Conservation (phyloP, 2,113 vertebrate species). For the Tretioscincus oriximinensis region DNA sequence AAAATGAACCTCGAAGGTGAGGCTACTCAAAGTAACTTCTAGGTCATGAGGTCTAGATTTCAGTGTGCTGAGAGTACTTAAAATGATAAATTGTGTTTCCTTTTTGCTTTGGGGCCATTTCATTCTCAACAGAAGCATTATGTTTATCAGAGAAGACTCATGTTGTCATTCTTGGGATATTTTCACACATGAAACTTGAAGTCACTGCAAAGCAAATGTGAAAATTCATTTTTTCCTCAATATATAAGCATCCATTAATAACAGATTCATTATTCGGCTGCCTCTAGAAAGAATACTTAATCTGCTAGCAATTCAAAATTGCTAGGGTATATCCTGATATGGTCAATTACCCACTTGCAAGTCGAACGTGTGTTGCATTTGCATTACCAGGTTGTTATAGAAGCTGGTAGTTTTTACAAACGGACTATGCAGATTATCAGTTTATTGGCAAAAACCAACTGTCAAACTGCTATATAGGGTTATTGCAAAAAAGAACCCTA, state of each 20-base stretch:
- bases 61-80: conserved; percentile 50
- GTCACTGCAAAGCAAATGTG: not conserved
- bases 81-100: conserved; percentile 5
- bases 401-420: too few species aligned
- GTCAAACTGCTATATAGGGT: too few species aligned
- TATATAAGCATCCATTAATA: not conserved
- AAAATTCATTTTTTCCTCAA: not conserved
- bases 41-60: conserved; percentile 55
- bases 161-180: not conserved
- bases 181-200: not conserved
- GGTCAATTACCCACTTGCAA: too few species aligned
- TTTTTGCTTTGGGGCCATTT: not conserved
- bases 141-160: conserved; percentile 12
- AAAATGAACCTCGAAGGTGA: conserved; percentile 60
- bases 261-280: not conserved
- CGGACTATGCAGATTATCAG: too few species aligned
- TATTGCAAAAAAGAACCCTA: too few species aligned
- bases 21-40: conserved; percentile 69
- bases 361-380: too few species aligned
- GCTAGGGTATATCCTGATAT: too few species aligned
- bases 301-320: too few species aligned
- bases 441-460: too few species aligned
- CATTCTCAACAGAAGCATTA: not conserved
- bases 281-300: too few species aligned
- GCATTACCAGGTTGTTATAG: too few species aligned